Percentiles rank a stretch among this genome's conserved stretches.
phyloP scores from a whole-genome alignment of 2,113 vertebrate genomes.

The Glaucomys volans region DNA sequence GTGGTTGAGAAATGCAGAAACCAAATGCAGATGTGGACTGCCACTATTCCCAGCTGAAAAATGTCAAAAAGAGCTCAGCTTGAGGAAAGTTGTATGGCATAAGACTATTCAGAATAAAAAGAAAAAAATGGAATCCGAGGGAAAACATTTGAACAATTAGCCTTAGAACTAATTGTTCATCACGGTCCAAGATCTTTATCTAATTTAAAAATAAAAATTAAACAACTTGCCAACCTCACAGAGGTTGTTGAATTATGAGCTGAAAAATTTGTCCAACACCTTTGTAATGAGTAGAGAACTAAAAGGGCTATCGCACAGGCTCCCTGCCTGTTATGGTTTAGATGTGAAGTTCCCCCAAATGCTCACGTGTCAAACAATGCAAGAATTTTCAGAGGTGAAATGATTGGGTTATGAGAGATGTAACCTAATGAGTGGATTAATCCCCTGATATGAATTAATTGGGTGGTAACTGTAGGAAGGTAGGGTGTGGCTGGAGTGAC shows the following conservation, averaged over 20 bases:
- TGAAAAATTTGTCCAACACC: slow-evolving; percentile 67
- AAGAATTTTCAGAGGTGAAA: too few relatives aligned
- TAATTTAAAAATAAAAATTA: slow-evolving; percentile 76
- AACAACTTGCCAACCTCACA: slow-evolving; percentile 54
- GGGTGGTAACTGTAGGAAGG: too few relatives aligned
- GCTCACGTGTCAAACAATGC: too few relatives aligned
- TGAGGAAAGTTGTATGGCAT: not conserved
- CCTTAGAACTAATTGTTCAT: too few relatives aligned
- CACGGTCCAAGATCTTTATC: not conserved
- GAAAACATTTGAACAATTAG: not conserved
- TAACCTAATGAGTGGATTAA: too few relatives aligned
- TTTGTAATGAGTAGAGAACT: not conserved
- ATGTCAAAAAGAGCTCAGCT: not conserved
- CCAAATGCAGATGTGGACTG: not conserved
- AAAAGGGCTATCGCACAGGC: not conserved
- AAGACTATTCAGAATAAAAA: not conserved
- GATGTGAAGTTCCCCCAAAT: too few relatives aligned
- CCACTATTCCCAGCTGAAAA: not conserved
- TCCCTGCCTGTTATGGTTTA: too few relatives aligned
- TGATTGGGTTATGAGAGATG: too few relatives aligned
- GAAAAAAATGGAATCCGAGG: slow-evolving; percentile 41
- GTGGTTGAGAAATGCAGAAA: not conserved
- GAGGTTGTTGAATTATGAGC: slow-evolving; percentile 59
- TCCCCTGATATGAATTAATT: too few relatives aligned
- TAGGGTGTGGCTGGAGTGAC: too few relatives aligned